A percentile compares a stretch with the other conserved stretches of the same genome.
Evolutionary conservation across 2,888 invertebrate genomes (phyloP).

Genomic region (Orgyia antiqua): DNA sequence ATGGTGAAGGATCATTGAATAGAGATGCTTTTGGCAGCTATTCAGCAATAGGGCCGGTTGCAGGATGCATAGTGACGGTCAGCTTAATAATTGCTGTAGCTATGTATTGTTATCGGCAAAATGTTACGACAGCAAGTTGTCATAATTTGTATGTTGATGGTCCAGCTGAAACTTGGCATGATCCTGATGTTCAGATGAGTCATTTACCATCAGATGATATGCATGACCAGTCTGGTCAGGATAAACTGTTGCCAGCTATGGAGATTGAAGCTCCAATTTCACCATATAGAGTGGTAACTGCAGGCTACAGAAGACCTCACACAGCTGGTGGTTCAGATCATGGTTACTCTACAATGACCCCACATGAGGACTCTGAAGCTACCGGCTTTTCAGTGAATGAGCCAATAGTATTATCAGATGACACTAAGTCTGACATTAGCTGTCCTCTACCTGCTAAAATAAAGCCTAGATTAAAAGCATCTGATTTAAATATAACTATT

Average conservation of each 20-base stretch:
- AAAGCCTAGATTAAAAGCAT: slow-evolving; percentile 57
- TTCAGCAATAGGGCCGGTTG: slow-evolving; percentile 91
- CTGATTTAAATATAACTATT: slow-evolving; percentile 65
- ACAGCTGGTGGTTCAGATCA: slow-evolving; percentile 93
- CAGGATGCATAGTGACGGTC: slow-evolving; percentile 90
- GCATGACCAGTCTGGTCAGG: slow-evolving; percentile 81
- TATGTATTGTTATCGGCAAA: slow-evolving; percentile 90
- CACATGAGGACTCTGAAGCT: slow-evolving; percentile 92
- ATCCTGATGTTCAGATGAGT: slow-evolving; percentile 82
- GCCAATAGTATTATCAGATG: slow-evolving; percentile 76
- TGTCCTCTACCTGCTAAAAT: slow-evolving; percentile 75
- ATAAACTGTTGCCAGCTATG: slow-evolving; percentile 79
- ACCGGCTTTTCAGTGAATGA: slow-evolving; percentile 86
- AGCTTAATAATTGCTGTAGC: slow-evolving; percentile 89
- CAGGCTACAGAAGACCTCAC: slow-evolving; percentile 86
- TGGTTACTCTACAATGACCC: slow-evolving; percentile 96
- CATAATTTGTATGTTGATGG: slow-evolving; percentile 73
- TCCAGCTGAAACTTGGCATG: slow-evolving; percentile 72
- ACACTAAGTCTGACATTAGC: slow-evolving; percentile 76
- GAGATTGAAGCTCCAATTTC: slow-evolving; percentile 86
- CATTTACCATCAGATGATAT: slow-evolving; percentile 84
- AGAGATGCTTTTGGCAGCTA: slow-evolving; percentile 74
- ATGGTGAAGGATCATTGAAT: slow-evolving; percentile 82
- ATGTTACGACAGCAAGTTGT: slow-evolving; percentile 71
- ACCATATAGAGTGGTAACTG: slow-evolving; percentile 91